Evolutionary conservation across 2,888 invertebrate species (phyloP), one percentile per base, ranked within the genome.

Genomic region (Coenonympha glycerion): DNA sequence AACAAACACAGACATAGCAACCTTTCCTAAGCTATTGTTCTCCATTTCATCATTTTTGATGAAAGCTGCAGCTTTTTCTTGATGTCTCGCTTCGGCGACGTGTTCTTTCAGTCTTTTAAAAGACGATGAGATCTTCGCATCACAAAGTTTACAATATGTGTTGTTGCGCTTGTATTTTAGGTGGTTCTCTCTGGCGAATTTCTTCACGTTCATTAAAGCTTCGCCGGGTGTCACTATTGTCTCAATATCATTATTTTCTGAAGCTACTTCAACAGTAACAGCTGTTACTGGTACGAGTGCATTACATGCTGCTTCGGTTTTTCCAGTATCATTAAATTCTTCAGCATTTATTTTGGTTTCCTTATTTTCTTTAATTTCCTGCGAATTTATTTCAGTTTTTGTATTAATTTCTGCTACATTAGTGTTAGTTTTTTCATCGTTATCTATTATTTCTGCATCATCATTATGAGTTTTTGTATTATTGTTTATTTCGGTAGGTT

Each of bases 91-190:
- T 6, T 71, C 74, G 4, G 51, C 22, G 0, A 69, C 62, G 40
- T 75, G 74, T 47, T 73, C 69, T 42, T 64, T 64, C 63, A 75
- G 65, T 15, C 59, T 57, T 6, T 56, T 59, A 2, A 70, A 16
- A 2, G 63, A 54, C 1, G 65, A 63, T 0, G 67, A 64, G 2
- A 72, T 46, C 40, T 53, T 62, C 2, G 60, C 58, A 28, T 61
- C 47, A 54, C 71, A 72, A 11, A 49, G 24, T 13, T 55, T 59
- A 39, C 71, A 72, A 26, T 57, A 65, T 11, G 66, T 66, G 37
- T 58, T 59, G 1, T 48, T 34, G 22, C 56, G 16, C 16, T 64
- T 64, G 52, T 62, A 66, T n/a, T 60, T 60, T 0, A 72, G 28
- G 11, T 62, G 40, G 46, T 72, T 62, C 2, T 47, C 49, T 37